A percentile compares a stretch with the other conserved stretches of the same genome.
Conservation (phyloP, 2,888 invertebrate genomes). For the Gari tellinella region DNA sequence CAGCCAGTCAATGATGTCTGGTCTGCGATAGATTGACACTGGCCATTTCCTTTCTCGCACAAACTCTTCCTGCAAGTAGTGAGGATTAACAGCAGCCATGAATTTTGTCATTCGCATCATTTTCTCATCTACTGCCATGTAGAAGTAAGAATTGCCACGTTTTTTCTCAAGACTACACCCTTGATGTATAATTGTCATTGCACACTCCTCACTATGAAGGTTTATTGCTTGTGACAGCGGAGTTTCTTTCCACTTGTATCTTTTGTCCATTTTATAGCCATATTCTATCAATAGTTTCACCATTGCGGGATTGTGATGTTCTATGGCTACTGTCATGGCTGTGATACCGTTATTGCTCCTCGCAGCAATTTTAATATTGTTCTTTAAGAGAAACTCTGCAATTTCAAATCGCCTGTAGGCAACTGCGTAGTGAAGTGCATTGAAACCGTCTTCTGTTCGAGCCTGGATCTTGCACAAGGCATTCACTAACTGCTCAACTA, state of each 20-base stretch:
- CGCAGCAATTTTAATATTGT: slow-evolving; percentile 72
- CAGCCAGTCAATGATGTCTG: slow-evolving; percentile 73
- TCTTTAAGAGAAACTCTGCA: slow-evolving; percentile 74
- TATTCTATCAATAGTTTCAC: slow-evolving; percentile 73
- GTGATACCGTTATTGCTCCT: slow-evolving; percentile 77
- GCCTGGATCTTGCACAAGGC: slow-evolving; percentile 78
- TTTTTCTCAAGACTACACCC: slow-evolving; percentile 72
- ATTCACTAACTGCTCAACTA: slow-evolving; percentile 77
- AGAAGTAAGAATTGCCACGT: slow-evolving; percentile 72
- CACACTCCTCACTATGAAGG: slow-evolving; percentile 77
- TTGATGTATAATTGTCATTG: slow-evolving; percentile 77
- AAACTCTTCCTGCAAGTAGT: slow-evolving; percentile 77
- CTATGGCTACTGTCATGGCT: slow-evolving; percentile 80
- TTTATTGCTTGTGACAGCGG: slow-evolving; percentile 80
- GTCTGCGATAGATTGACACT: slow-evolving; percentile 76
- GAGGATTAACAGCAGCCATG: slow-evolving; percentile 73
- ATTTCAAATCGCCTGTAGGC: slow-evolving; percentile 78
- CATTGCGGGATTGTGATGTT: slow-evolving; percentile 78
- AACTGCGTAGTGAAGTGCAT: slow-evolving; percentile 79
- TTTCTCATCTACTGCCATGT: slow-evolving; percentile 76
- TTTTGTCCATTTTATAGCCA: slow-evolving; percentile 78
- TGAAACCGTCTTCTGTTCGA: slow-evolving; percentile 75
- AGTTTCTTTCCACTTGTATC: slow-evolving; percentile 78
- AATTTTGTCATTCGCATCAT: slow-evolving; percentile 71
- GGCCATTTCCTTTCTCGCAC: slow-evolving; percentile 69